Percentiles rank a stretch among this genome's conserved stretches.
These are phyloP conservation scores for Crocodylus rhombifer DNA, from an alignment of 2,797 vertebrate species.

Conservation along the genomic window DNA sequence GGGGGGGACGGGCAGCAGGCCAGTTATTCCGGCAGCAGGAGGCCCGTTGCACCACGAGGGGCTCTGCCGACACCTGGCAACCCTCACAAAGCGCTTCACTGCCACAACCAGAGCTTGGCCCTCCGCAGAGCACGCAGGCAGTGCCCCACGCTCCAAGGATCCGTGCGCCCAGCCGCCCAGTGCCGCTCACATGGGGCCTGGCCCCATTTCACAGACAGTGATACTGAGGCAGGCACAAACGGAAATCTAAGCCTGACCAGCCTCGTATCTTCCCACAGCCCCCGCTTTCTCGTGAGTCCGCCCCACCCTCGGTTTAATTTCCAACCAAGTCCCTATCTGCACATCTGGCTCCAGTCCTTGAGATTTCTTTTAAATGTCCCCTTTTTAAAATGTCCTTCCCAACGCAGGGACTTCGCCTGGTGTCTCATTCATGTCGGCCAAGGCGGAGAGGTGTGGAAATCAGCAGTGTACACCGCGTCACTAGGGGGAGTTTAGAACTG, in stretches of 20 bases:
- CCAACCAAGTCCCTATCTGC: too few relatives aligned
- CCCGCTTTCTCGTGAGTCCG: rapidly evolving
- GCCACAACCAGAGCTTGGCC: too few relatives aligned
- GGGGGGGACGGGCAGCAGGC: not conserved
- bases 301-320: not conserved
- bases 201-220: not conserved
- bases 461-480: rapidly evolving
- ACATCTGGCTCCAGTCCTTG: not conserved
- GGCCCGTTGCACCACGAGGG: not conserved
- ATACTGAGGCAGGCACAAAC: not conserved
- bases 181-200: not conserved
- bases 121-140: not conserved
- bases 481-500: not conserved
- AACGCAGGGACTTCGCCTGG: not conserved
- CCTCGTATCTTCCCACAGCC: not conserved
- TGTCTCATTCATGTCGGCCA: not conserved
- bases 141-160: not conserved
- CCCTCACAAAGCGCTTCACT: too few relatives aligned
- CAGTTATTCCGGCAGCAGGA: not conserved
- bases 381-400: rapidly evolving
- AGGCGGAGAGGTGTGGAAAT: not conserved
- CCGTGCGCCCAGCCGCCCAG: too few relatives aligned
- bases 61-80: not conserved
- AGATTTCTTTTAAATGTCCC: not conserved
- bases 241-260: not conserved